Percentiles rank a stretch among this genome's conserved stretches.
phyloP scores from a whole-genome alignment of 2,797 vertebrate genomes.

The Pangasius larnaudii region DNA sequence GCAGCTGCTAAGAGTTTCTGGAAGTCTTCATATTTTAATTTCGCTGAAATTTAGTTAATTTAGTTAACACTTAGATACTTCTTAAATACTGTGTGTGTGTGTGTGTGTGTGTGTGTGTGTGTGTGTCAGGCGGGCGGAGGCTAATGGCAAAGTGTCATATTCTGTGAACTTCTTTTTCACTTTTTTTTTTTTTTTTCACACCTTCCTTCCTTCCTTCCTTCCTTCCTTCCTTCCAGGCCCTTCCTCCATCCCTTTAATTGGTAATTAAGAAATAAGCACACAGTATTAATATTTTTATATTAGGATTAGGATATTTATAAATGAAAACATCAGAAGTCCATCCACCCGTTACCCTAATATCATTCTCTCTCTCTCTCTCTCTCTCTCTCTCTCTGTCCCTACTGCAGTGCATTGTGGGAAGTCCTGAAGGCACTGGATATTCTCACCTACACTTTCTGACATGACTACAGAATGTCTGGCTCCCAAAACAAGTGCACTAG shows the following conservation, averaged over 20 bases:
- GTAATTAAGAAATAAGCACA: no score
- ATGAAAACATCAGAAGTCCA: not conserved
- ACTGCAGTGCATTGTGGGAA: not conserved
- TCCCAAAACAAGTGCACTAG: not conserved
- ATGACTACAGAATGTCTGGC: not conserved
- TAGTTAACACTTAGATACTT: not conserved
- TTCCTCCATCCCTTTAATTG: no score
- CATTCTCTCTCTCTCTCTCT: not conserved
- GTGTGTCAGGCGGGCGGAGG: not conserved
- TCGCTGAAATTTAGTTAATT: no score
- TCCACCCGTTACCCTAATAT: no score
- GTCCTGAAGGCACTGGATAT: not conserved
- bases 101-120: not conserved
- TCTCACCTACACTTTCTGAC: not conserved
- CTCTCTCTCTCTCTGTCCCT: not conserved
- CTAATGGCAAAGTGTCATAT: no score
- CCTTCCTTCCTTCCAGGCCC: no score
- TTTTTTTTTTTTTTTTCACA: not conserved
- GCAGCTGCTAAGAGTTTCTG: not conserved
- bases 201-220: not conserved
- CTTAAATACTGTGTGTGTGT: not conserved
- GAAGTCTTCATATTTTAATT: not conserved
- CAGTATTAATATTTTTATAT: not conserved
- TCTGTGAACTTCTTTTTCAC: not conserved
- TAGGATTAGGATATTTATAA: not conserved